Conservation (phyloP, 2,888 invertebrate species). For the Cepaea hortensis region DNA sequence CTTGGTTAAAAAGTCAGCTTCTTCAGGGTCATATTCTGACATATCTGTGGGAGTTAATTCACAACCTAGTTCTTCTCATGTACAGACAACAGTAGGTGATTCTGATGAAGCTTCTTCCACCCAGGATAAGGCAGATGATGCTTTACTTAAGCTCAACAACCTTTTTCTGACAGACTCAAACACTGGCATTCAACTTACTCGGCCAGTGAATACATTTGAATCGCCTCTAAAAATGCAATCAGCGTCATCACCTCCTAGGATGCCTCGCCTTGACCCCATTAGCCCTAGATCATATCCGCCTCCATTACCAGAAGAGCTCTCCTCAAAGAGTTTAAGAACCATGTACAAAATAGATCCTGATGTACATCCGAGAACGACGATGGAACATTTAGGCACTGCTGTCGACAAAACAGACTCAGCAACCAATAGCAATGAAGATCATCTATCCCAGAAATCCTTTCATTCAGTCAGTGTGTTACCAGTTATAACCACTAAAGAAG, state of each 20-base stretch:
- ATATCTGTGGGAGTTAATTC: neutral
- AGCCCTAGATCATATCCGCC: slow-evolving; percentile 56
- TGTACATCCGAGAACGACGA: slow-evolving; percentile 35
- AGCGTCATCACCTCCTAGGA: neutral
- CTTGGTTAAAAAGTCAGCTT: neutral
- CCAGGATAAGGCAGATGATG: neutral
- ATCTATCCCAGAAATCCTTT: slow-evolving; percentile 56
- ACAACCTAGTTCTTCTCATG: neutral
- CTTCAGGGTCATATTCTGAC: neutral
- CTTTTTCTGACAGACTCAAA: slow-evolving; percentile 4
- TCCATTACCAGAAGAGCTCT: slow-evolving; percentile 61
- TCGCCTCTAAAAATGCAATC: slow-evolving; percentile 3
- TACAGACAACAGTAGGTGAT: neutral
- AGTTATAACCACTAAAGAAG: slow-evolving; percentile 65
- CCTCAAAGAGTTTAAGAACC: slow-evolving; percentile 61
- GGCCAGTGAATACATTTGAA: slow-evolving; percentile 3
- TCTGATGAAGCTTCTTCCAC: neutral
- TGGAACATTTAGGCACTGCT: neutral
- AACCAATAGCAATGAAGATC: slow-evolving; percentile 37
- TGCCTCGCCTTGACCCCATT: slow-evolving; percentile 35
- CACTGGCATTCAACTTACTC: neutral
- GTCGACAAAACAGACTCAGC: slow-evolving; percentile 37
- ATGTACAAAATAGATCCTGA: slow-evolving; percentile 64
- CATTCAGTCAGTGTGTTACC: slow-evolving; percentile 59
- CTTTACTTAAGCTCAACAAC: neutral